phyloP scores from a whole-genome alignment of 2,888 invertebrate genomes.

The Tenodera sinensis region DNA sequence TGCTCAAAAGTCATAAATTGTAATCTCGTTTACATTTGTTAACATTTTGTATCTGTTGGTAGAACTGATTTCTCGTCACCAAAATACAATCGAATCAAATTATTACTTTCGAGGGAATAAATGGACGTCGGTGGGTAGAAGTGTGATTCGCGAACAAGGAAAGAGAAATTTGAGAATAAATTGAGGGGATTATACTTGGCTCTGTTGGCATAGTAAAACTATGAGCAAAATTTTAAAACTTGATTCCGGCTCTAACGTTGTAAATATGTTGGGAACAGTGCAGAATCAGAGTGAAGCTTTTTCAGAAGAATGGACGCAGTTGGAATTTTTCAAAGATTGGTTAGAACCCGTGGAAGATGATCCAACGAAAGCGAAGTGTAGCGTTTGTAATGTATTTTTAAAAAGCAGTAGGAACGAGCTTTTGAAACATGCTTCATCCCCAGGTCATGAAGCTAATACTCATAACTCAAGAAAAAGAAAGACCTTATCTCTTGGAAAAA shows the following conservation, averaged over 20 bases:
- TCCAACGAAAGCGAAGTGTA: constrained; percentile 37
- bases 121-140: neutral
- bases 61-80: neutral
- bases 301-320: constrained; percentile 30
- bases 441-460: constrained; percentile 33
- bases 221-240: constrained; percentile 17
- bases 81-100: neutral
- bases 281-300: constrained; percentile 22
- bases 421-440: constrained; percentile 38
- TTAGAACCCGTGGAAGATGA: constrained; percentile 35
- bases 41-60: neutral
- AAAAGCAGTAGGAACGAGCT: constrained; percentile 39
- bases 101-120: neutral
- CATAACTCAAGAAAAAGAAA: constrained; percentile 3
- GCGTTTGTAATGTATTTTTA: constrained; percentile 37
- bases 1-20: no score
- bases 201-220: neutral
- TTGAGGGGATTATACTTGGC: neutral
- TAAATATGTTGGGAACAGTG: neutral
- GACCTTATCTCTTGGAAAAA: neutral
- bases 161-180: neutral
- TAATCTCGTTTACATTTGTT: no score
- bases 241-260: neutral
- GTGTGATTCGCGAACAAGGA: neutral
- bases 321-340: constrained; percentile 38